Conservation (phyloP, 1,140 invertebrate species). For the Pectinophora gossypiella region DNA sequence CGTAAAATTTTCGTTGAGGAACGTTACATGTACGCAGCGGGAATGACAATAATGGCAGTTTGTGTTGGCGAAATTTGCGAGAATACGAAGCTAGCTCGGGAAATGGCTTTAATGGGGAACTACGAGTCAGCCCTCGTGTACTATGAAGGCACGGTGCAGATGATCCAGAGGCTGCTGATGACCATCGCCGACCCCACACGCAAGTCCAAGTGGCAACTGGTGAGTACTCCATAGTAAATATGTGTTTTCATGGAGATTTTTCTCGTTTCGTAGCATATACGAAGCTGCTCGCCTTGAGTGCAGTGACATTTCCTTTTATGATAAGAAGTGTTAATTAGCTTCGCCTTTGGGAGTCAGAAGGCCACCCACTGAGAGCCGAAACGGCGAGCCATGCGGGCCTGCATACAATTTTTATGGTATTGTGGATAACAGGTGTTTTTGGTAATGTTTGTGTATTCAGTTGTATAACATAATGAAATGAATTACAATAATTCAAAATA, state of each 20-base stretch:
- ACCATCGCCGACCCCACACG: constrained; percentile 87
- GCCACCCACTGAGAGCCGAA: constrained; percentile 34
- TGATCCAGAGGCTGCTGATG: constrained; percentile 89
- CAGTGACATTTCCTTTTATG: constrained; percentile 53
- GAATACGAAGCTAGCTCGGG: constrained; percentile 93
- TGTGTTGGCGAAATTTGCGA: constrained; percentile 93
- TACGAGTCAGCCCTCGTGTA: constrained; percentile 96
- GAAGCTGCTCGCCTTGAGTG: constrained; percentile 37
- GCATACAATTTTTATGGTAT: too few relatives aligned
- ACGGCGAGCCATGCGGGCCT: too few relatives aligned
- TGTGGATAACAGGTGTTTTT: too few relatives aligned
- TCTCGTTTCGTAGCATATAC: constrained; percentile 12
- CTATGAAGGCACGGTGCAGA: constrained; percentile 95
- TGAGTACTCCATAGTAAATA: constrained; percentile 57
- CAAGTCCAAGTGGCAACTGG: constrained; percentile 93
- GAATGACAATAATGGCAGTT: constrained; percentile 87
- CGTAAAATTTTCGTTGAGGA: constrained; percentile 38
- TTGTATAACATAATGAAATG: too few relatives aligned
- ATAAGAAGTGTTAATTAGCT: constrained; percentile 56
- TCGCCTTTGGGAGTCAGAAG: constrained; percentile 48
- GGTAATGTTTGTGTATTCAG: too few relatives aligned
- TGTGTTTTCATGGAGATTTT: constrained; percentile 11
- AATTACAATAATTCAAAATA: too few relatives aligned
- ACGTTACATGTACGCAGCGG: constrained; percentile 72
- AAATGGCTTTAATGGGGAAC: constrained; percentile 96